Evolutionary conservation across 2,888 invertebrate species (phyloP), one percentile per base, ranked within the genome.

Genomic region (Thereva nobilitata): DNA sequence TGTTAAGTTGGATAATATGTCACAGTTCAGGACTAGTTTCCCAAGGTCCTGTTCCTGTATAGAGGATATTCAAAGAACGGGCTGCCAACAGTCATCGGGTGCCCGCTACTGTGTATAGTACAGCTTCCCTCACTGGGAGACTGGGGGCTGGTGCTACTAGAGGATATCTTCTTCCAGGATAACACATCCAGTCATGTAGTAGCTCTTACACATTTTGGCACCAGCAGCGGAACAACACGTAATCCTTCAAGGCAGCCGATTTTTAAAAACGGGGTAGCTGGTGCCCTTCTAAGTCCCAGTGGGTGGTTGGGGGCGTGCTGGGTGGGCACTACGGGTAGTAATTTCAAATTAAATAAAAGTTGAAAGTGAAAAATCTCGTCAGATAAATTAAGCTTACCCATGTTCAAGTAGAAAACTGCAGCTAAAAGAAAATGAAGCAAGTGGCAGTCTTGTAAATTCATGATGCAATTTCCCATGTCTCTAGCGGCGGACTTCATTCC

Each of bases 371-470:
- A 68, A 61, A 68, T 63, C 61, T 63, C 61, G 49, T 41, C 45
- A 61, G 40, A 66, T 66, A 53, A 56, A 37, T 66, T 63, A 64
- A 68, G 67, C 72, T 71, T 70, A 71, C 70, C 71, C 70, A 71
- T 71, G 67, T 70, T 73, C 52, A 71, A 70, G 71, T 73, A 71
- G 70, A 72, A 73, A 71, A 73, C 70, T 71, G 71, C 71, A 70
- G 66, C 67, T 57, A 72, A 68, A 70, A 71, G 68, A 70, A 73
- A 70, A 71, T 72, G 71, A 71, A 73, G 68, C 69, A 73, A 71
- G 67, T 72, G 71, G 70, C 71, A 72, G 70, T 71, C 70, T 68
- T 72, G 73, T 70, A 71, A 72, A 71, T 72, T 72, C 72, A 73
- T 72, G 72, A 71, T 72, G 71, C 69, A 71, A 71, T 71, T 72